phyloP scores from a whole-genome alignment of 2,888 invertebrate species.

The Pocota personata region DNA sequence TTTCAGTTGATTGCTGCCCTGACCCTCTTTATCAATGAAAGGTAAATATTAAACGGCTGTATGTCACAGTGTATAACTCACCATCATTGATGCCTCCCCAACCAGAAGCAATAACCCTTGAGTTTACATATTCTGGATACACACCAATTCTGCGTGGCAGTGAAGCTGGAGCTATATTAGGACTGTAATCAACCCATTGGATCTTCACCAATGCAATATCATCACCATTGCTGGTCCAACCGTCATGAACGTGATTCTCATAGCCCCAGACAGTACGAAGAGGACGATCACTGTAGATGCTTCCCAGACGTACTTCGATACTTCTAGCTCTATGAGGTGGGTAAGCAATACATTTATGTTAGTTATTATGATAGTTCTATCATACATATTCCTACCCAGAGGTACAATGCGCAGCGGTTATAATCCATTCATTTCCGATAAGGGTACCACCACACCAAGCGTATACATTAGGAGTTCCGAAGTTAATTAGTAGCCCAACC shows the following conservation, averaged over 20 bases:
- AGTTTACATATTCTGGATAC: slow-evolving; percentile 76
- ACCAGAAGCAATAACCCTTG: slow-evolving; percentile 80
- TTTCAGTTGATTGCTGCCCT: slow-evolving; percentile 79
- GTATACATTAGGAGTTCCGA: slow-evolving; percentile 60
- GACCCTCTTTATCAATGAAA: slow-evolving; percentile 74
- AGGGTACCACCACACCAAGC: slow-evolving; percentile 81
- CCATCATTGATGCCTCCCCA: slow-evolving; percentile 79
- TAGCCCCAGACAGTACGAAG: slow-evolving; percentile 10
- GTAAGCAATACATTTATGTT: too few species aligned
- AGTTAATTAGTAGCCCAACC: slow-evolving; percentile 79
- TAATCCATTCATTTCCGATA: slow-evolving; percentile 80
- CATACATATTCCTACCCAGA: slow-evolving; percentile 78
- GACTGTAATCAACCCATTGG: slow-evolving; percentile 76
- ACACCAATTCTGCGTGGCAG: slow-evolving; percentile 75
- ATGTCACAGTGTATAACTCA: slow-evolving; percentile 50
- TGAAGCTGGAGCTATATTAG: slow-evolving; percentile 79
- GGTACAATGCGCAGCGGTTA: slow-evolving; percentile 82
- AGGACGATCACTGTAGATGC: neutral
- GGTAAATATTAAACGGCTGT: neutral
- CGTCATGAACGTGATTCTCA: slow-evolving; percentile 76
- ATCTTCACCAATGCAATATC: slow-evolving; percentile 80
- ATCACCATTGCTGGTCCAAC: slow-evolving; percentile 76
- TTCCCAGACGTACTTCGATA: slow-evolving; percentile 37
- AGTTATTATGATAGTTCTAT: neutral
- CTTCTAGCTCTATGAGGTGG: neutral